Evolutionary conservation across 2,113 vertebrate genomes (phyloP).

Genomic region (Turdus rufiventris): DNA sequence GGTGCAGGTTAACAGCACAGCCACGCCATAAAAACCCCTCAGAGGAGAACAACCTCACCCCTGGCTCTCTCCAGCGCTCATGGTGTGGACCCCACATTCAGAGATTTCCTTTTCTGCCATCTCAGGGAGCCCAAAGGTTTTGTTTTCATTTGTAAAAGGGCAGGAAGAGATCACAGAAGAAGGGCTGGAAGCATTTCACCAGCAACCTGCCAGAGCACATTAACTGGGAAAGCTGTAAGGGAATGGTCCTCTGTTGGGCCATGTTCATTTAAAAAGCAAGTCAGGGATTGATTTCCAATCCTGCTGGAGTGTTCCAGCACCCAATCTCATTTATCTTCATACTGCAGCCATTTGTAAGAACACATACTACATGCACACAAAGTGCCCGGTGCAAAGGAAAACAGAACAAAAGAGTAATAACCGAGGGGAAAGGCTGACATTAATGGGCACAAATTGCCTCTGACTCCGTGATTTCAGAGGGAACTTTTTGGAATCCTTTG

Average conservation of each 20-base stretch:
- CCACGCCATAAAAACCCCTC: not conserved
- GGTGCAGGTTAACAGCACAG: not conserved
- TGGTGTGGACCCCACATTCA: rapidly evolving
- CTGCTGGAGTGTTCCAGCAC: not conserved
- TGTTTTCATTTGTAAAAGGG: not conserved
- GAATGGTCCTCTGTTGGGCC: not conserved
- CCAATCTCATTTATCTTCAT: constrained; percentile 46
- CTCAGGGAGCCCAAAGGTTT: not conserved
- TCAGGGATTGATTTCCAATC: constrained; percentile 29
- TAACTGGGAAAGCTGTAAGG: not conserved
- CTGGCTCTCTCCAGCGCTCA: not conserved
- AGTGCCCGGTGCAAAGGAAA: not conserved
- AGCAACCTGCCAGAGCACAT: not conserved
- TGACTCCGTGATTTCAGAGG: not conserved
- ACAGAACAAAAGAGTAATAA: not conserved
- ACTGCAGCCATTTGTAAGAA: constrained; percentile 20
- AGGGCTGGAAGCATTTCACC: not conserved
- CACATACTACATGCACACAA: not conserved
- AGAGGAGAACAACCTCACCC: not conserved
- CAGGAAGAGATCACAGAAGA: not conserved
- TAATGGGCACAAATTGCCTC: constrained; percentile 23
- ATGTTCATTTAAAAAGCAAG: not conserved
- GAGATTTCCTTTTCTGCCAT: not conserved
- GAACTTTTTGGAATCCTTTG: not conserved
- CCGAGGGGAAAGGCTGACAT: not conserved